phyloP scores from a whole-genome alignment of 2,888 invertebrate genomes.

The Metalampra italica region DNA sequence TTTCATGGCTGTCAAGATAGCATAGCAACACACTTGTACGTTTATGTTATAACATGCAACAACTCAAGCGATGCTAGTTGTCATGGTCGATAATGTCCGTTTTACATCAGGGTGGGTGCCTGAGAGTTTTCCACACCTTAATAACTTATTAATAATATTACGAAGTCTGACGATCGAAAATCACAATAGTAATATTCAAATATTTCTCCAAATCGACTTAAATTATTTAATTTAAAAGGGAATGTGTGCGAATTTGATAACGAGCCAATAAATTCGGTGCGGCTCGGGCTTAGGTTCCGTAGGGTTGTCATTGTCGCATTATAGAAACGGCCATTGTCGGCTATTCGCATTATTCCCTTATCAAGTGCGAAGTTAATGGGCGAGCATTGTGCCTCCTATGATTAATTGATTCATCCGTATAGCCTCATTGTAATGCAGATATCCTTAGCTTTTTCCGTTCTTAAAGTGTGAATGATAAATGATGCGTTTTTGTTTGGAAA shows the following conservation, averaged over 20 bases:
- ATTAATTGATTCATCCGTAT: slow-evolving; percentile 71
- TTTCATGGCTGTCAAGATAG: too few relatives aligned
- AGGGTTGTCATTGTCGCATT: slow-evolving; percentile 63
- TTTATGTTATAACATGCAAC: too few relatives aligned
- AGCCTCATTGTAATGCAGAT: slow-evolving; percentile 72
- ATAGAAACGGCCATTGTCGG: slow-evolving; percentile 63
- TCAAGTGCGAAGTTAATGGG: slow-evolving; percentile 76
- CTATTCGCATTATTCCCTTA: slow-evolving; percentile 71
- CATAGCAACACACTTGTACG: too few relatives aligned
- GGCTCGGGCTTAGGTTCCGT: slow-evolving; percentile 42
- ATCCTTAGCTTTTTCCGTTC: slow-evolving; percentile 65
- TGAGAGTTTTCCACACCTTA: too few relatives aligned
- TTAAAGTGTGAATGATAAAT: slow-evolving; percentile 59
- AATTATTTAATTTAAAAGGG: slow-evolving; percentile 27
- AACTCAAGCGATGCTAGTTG: too few relatives aligned
- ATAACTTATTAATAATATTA: too few relatives aligned
- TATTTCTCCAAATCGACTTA: too few relatives aligned
- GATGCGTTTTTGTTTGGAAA: slow-evolving; percentile 35
- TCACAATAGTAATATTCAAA: too few relatives aligned
- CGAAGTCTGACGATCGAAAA: too few relatives aligned
- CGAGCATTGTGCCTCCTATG: slow-evolving; percentile 70
- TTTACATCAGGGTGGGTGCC: too few relatives aligned
- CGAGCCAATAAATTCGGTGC: slow-evolving; percentile 55
- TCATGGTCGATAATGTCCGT: too few relatives aligned
- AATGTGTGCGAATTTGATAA: slow-evolving; percentile 60